A percentile compares a stretch with the other conserved stretches of the same genome.
Evolutionary conservation across 2,888 invertebrate genomes (phyloP).

Genomic region (Eilema depressum): DNA sequence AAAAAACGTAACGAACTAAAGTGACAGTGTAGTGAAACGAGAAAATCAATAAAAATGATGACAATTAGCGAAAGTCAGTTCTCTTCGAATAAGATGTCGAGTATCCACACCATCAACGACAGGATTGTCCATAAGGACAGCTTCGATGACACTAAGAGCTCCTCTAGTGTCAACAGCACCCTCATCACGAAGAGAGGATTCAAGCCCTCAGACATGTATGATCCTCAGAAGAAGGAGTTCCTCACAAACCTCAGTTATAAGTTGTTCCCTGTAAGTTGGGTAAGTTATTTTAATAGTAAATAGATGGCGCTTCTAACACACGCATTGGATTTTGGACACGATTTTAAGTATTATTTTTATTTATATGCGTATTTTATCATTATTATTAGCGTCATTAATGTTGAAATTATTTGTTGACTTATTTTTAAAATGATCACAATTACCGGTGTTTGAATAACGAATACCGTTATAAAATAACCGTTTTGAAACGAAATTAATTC

Average conservation of each 20-base stretch:
- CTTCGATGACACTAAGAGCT: slow-evolving; percentile 82
- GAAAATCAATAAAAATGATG: slow-evolving; percentile 74
- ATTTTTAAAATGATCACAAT: background rate
- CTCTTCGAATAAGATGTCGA: slow-evolving; percentile 84
- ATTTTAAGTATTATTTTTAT: slow-evolving; percentile 54
- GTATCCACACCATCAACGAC: slow-evolving; percentile 83
- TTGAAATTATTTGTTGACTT: background rate
- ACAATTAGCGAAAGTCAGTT: slow-evolving; percentile 85
- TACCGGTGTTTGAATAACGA: background rate
- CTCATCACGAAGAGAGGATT: slow-evolving; percentile 92
- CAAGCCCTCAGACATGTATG: slow-evolving; percentile 94
- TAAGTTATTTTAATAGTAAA: slow-evolving; percentile 82
- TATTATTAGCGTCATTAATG: slow-evolving; percentile 29
- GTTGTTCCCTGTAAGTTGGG: slow-evolving; percentile 94
- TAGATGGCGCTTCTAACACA: slow-evolving; percentile 70
- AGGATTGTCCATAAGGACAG: slow-evolving; percentile 80
- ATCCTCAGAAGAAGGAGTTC: slow-evolving; percentile 93
- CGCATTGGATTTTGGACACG: slow-evolving; percentile 65
- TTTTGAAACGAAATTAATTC: background rate
- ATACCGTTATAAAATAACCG: background rate
- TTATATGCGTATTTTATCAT: slow-evolving; percentile 38
- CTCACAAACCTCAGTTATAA: slow-evolving; percentile 93
- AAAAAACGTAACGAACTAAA: slow-evolving; percentile 19
- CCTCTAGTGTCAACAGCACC: slow-evolving; percentile 85
- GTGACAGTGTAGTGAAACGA: slow-evolving; percentile 49